Evolutionary conservation across 2,113 vertebrate species (phyloP), one percentile per base, ranked within the genome.

Genomic region (Periophthalmodon schlosseri): DNA sequence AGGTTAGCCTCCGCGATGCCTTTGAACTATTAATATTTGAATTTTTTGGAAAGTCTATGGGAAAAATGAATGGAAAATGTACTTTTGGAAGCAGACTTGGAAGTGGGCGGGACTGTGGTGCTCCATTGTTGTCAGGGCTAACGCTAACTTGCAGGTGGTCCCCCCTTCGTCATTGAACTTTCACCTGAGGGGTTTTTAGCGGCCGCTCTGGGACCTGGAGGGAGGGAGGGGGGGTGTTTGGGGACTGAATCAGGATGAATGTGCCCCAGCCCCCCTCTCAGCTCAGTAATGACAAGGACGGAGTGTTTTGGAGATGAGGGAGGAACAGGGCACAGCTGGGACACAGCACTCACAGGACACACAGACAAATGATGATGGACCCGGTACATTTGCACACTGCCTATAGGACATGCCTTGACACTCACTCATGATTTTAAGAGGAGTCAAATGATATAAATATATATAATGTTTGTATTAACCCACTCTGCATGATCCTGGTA

Each of bases 111-210:
- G 28, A 28, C 28, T 28, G 28, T 28, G 28, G 28, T 2, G 28
- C 28, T 28, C 28, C 58, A 11, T n/a, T 61, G 21, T 18, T 57
- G 54, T 23, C 11, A 28, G 21, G 46, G 60, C 52, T 74, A 66
- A 86, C 0, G n/a, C 61, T 16, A n/a, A 69, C 69, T 68, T 72
- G 68, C 79, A 86, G 76, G 14, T 75, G 72, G 58, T 47, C 39
- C 61, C 39, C 50, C 50, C 20, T 28, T 60, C 72, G 64, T 49
- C 39, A 66, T 57, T 69, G 73, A 75, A 73, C 78, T 75, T 44
- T 80, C 57, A 68, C 76, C 52, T 18, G 20, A 33, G 50, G 75
- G 73, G 20, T 68, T 71, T 68, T 73, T 23, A 54, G 67, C 36
- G 69, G 50, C 1, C 44, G 5, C 76, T 46, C 23, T 24, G 4